Percentiles rank a stretch among this genome's conserved stretches.
phyloP scores from a whole-genome alignment of 2,888 invertebrate species.

The Limnephilus lunatus region DNA sequence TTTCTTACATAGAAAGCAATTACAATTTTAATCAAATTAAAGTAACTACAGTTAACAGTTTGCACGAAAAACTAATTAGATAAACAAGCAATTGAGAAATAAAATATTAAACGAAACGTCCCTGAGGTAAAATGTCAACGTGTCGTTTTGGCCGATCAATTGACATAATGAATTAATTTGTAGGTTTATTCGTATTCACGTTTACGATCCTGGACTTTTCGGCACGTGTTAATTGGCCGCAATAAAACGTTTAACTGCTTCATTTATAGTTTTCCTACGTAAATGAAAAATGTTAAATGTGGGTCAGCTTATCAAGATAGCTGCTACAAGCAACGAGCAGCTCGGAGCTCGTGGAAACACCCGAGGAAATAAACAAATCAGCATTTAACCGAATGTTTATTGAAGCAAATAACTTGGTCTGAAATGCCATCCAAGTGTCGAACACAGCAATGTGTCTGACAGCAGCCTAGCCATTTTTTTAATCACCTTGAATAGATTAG shows the following conservation, averaged over 20 bases:
- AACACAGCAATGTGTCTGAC: not conserved
- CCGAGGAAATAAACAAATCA: conserved; percentile 2
- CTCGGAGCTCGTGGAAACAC: not conserved
- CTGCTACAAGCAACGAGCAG: not conserved
- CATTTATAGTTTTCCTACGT: conserved; percentile 35
- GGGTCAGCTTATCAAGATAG: conserved; percentile 4
- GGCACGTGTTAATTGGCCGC: conserved; percentile 42
- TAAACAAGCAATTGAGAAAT: conserved; percentile 4
- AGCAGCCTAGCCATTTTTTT: no score
- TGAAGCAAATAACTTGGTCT: not conserved
- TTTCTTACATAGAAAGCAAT: not conserved
- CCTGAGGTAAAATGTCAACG: conserved; percentile 19
- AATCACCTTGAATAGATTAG: no score
- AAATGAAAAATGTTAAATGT: conserved; percentile 30
- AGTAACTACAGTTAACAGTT: not conserved
- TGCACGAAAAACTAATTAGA: not conserved
- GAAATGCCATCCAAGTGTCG: not conserved
- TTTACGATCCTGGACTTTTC: conserved; percentile 34
- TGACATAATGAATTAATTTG: conserved; percentile 17
- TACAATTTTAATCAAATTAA: not conserved
- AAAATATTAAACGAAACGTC: not conserved
- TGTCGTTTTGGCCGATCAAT: not conserved
- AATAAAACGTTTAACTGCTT: conserved; percentile 37
- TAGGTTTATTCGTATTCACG: conserved; percentile 28
- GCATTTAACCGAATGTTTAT: not conserved